Evolutionary conservation across 2,113 vertebrate species (phyloP).

Genomic region (Cyanistes caeruleus): DNA sequence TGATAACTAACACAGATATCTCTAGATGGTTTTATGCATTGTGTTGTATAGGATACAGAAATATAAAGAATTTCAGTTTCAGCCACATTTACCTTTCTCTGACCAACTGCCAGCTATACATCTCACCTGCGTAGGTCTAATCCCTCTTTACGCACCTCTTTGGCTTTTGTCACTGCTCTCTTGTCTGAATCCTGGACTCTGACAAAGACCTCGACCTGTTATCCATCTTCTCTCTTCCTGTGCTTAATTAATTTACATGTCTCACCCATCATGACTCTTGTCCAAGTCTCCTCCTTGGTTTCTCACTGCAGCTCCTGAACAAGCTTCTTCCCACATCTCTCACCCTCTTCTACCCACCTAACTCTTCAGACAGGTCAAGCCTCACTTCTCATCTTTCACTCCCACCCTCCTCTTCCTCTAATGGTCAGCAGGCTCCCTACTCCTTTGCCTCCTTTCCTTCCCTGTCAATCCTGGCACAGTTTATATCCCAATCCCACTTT

Average conservation of each 20-base stretch:
- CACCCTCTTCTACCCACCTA: background rate
- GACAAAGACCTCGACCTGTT: background rate
- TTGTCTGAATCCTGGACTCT: background rate
- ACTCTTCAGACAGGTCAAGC: background rate
- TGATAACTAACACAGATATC: background rate
- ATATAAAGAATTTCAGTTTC: background rate
- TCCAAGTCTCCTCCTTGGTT: background rate
- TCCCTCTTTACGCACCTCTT: background rate
- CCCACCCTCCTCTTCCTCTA: background rate
- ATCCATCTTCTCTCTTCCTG: background rate
- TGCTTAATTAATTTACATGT: background rate
- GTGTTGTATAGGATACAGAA: background rate
- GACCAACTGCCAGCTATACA: accelerated
- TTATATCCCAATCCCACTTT: background rate
- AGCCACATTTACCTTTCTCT: background rate
- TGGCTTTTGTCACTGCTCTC: background rate
- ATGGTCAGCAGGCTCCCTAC: background rate
- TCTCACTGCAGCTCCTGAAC: background rate
- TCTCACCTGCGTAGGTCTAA: background rate
- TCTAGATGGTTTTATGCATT: background rate
- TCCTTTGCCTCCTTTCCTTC: background rate
- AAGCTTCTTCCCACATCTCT: accelerated
- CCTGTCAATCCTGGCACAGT: background rate
- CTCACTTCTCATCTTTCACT: background rate
- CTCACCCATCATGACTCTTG: background rate